These are phyloP conservation scores for Tragopan temminckii DNA, from an alignment of 2,797 vertebrate genomes.

Conservation along the genomic window DNA sequence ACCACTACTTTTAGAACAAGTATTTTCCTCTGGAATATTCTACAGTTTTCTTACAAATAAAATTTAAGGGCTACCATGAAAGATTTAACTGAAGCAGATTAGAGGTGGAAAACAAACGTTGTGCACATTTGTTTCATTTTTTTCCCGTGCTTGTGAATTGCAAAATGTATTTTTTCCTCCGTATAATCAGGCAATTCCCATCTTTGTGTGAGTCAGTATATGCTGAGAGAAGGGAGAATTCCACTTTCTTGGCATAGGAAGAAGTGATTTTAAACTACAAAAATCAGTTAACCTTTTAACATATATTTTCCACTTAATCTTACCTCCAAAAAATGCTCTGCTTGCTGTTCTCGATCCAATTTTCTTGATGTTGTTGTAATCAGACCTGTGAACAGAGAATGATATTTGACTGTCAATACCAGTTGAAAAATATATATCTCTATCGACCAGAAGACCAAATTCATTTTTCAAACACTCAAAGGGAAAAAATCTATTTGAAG, in stretches of 20 bases:
- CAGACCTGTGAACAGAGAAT: slow-evolving; percentile 85
- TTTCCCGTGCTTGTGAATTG: not conserved
- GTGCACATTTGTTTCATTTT: not conserved
- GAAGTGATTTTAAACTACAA: slow-evolving; percentile 15
- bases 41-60: not conserved
- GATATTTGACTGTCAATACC: slow-evolving; percentile 68
- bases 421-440: not conserved
- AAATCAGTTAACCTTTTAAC: slow-evolving; percentile 13
- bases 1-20: rapidly evolving
- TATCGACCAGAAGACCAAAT: not conserved
- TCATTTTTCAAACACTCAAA: slow-evolving; percentile 24
- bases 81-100: not conserved
- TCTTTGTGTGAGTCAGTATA: not conserved
- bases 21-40: not conserved
- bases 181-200: not conserved
- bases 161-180: not conserved
- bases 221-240: not conserved
- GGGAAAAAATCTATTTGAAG: slow-evolving; percentile 7
- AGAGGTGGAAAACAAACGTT: not conserved
- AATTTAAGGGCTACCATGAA: not conserved
- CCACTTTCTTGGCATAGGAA: not conserved
- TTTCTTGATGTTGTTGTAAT: slow-evolving; percentile 94
- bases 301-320: slow-evolving; percentile 40
- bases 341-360: slow-evolving; percentile 94
- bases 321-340: slow-evolving; percentile 95